Evolutionary conservation across 2,797 vertebrate species (phyloP).

Genomic region (Darevskia mixta): DNA sequence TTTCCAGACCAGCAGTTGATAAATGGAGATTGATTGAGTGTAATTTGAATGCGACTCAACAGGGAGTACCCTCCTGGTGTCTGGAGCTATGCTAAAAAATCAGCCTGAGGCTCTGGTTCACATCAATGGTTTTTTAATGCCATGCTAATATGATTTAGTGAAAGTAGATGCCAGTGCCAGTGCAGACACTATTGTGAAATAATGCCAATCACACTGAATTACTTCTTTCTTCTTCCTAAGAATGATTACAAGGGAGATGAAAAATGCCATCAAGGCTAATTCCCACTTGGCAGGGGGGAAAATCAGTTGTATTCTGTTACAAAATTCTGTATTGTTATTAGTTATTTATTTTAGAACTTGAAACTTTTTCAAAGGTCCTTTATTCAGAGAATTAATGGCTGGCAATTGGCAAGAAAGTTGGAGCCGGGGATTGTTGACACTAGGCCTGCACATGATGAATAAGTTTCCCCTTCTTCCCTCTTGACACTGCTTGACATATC

Average conservation of each 20-base stretch:
- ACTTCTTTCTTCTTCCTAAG: conserved; percentile 24
- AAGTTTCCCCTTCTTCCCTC: background rate
- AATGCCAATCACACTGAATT: background rate
- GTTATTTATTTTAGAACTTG: background rate
- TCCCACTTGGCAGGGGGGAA: background rate
- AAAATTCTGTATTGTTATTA: background rate
- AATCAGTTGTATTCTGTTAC: background rate
- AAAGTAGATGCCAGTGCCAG: background rate
- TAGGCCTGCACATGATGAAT: background rate
- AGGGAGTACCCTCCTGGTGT: background rate
- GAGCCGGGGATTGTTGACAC: background rate
- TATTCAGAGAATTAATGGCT: background rate
- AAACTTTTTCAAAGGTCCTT: background rate
- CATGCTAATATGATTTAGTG: conserved; percentile 16
- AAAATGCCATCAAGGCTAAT: conserved; percentile 13
- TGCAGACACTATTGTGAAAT: background rate
- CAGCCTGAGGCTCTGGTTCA: conserved; percentile 10
- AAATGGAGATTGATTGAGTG: background rate
- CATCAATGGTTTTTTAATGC: conserved; percentile 7
- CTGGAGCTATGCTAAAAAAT: background rate
- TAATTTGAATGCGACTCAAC: conserved; percentile 23
- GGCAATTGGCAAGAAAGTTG: background rate
- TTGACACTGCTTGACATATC: too few relatives aligned
- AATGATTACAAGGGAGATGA: conserved; percentile 8
- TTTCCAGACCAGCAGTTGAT: background rate